Conservation (phyloP, 2,797 vertebrate genomes). For the Mallotus villosus region DNA sequence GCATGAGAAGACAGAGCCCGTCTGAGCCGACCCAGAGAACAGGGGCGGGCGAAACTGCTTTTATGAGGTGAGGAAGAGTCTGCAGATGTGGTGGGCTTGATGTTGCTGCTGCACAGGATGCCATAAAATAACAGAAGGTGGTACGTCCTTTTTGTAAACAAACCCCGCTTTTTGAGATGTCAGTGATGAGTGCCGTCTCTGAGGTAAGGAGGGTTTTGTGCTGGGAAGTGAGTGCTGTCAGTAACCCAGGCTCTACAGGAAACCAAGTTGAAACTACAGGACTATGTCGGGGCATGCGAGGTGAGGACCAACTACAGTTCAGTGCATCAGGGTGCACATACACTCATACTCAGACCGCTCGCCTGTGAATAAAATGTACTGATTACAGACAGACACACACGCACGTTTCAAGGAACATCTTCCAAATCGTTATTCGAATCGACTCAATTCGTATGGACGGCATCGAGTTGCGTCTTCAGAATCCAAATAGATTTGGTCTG, state of each 20-base stretch:
- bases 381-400: background rate
- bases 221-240: slow-evolving; percentile 37
- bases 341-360: background rate
- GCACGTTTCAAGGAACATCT: background rate
- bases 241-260: slow-evolving; percentile 39
- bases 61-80: background rate
- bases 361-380: background rate
- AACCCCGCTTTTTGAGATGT: too few species aligned
- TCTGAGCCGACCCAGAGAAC: background rate
- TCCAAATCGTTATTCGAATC: too few species aligned
- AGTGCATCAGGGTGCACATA: slow-evolving; percentile 7
- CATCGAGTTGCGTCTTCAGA: too few species aligned
- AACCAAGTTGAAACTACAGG: slow-evolving; percentile 46
- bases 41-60: too few species aligned
- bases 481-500: too few species aligned
- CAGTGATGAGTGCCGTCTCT: background rate
- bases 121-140: too few species aligned
- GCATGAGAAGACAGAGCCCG: background rate
- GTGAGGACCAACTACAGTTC: background rate
- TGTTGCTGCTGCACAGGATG: slow-evolving; percentile 7
- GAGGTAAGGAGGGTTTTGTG: background rate
- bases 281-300: slow-evolving; percentile 42
- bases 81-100: background rate
- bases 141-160: too few species aligned
- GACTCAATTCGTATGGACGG: too few species aligned